phyloP scores from a whole-genome alignment of 2,797 vertebrate species.

The Rallus crepitans region DNA sequence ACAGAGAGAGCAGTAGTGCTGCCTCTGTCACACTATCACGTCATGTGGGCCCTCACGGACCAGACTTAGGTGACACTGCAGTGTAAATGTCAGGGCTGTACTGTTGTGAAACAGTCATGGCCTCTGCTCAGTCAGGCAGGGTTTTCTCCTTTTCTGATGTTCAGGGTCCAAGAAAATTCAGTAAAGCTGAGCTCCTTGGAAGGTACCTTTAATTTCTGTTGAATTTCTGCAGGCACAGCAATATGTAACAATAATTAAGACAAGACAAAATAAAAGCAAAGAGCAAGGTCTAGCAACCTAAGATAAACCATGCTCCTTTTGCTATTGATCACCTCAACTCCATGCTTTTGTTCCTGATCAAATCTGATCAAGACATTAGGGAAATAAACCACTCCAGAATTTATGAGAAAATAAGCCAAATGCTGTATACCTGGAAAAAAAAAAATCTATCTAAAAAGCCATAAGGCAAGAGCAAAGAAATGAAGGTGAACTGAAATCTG shows the following conservation, averaged over 20 bases:
- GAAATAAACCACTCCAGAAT: background rate
- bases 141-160: background rate
- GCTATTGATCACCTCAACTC: background rate
- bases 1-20: background rate
- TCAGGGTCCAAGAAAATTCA: background rate
- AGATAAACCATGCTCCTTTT: background rate
- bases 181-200: background rate
- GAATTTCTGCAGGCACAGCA: constrained; percentile 3
- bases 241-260: constrained; percentile 29
- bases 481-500: background rate
- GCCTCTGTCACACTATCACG: background rate
- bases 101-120: background rate
- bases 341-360: background rate
- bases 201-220: background rate
- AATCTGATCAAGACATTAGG: background rate
- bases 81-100: background rate
- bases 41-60: background rate
- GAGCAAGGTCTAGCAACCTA: background rate
- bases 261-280: constrained; percentile 7
- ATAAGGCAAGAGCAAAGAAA: background rate
- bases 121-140: background rate
- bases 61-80: background rate
- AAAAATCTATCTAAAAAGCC: background rate
- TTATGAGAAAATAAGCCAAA: constrained; percentile 23
- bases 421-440: background rate